Base-by-base conservation (phyloP, 1,140 invertebrate species). In the Scaptomyza pallida region DNA sequence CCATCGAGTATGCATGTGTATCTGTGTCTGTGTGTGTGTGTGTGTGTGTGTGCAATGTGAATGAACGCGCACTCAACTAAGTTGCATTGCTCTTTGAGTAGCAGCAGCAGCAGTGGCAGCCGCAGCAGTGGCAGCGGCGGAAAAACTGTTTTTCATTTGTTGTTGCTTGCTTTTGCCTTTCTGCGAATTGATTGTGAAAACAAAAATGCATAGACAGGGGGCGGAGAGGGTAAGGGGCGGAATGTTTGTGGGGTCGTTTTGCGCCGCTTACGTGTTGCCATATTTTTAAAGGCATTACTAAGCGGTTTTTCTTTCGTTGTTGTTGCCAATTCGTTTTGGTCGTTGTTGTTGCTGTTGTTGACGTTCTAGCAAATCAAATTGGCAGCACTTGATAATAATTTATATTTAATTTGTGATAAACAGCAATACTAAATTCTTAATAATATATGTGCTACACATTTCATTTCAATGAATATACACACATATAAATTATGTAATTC, bases 211-310 rank as follows among this genome's bases (percentile, higher is more conserved):
- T 44, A n/a, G 5, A 16, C 35, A 3, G 2, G 10, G 10, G 2
- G 19, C 5, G 8, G 41, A 41, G 4, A 35, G 13, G 13, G 51
- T 17, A 0, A 5, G 5, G 45, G 8, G 3, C n/a, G 15, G 41
- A 1, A 37, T 37, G 33, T 37, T 37, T 37, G 33, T 37, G 19
- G 48, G 17, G 15, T n/a, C 33, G 37, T 55, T 70, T 70, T 63
- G 59, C 41, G 37, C 67, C 76, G 75, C 86, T 89, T 89, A 89
- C 86, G 86, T 89, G 86, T 89, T 89, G 86, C 80, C 79, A 81
- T 89, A 89, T 89, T 89, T 89, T 78, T 89, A 89, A 89, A 89
- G 59, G 79, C 80, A 89, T 89, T 89, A 89, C 85, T 89, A 89
- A 89, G 82, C 82, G 82, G 12, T 88, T 88, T 88, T 85, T 63